A percentile compares a stretch with the other conserved stretches of the same genome.
Evolutionary conservation across 2,797 vertebrate species (phyloP).

Genomic region (Arrhamphus sclerolepis): DNA sequence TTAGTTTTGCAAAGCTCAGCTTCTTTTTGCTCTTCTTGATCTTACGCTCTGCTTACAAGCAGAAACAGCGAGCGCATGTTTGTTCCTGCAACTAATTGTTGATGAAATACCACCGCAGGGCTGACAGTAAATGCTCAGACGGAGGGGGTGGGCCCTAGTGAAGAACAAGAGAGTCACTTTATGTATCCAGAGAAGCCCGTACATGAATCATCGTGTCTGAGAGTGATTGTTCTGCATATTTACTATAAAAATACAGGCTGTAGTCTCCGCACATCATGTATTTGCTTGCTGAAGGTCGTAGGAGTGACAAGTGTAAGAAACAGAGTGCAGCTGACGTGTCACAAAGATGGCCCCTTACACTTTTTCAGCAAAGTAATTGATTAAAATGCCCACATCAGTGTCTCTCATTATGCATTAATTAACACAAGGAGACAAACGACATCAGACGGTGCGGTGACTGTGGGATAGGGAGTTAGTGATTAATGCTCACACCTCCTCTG

Average conservation of each 20-base stretch:
- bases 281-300: constrained; percentile 44
- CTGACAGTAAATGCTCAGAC: constrained; percentile 31
- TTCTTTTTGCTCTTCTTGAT: constrained; percentile 36
- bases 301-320: constrained; percentile 20
- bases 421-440: constrained; percentile 29
- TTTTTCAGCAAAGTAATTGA: constrained; percentile 38
- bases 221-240: constrained; percentile 25
- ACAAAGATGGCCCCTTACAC: constrained; percentile 24
- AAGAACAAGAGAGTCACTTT: constrained; percentile 40
- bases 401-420: constrained; percentile 60
- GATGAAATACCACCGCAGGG: constrained; percentile 32
- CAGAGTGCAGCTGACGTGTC: constrained; percentile 19
- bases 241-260: constrained; percentile 19
- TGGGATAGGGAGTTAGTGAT: constrained; percentile 32
- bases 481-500: constrained; percentile 37
- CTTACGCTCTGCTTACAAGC: constrained; percentile 22
- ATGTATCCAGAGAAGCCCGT: constrained; percentile 25
- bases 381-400: constrained; percentile 58
- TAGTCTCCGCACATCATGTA: constrained; percentile 16
- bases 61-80: constrained; percentile 24
- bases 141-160: constrained; percentile 18
- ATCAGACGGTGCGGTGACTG: constrained; percentile 40
- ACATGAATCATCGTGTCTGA: constrained; percentile 7
- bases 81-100: constrained; percentile 34
- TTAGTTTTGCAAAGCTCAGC: constrained; percentile 50